Evolutionary conservation across 1,140 invertebrate genomes (phyloP), one percentile per base, ranked within the genome.

Genomic region (Ceratina australensis): DNA sequence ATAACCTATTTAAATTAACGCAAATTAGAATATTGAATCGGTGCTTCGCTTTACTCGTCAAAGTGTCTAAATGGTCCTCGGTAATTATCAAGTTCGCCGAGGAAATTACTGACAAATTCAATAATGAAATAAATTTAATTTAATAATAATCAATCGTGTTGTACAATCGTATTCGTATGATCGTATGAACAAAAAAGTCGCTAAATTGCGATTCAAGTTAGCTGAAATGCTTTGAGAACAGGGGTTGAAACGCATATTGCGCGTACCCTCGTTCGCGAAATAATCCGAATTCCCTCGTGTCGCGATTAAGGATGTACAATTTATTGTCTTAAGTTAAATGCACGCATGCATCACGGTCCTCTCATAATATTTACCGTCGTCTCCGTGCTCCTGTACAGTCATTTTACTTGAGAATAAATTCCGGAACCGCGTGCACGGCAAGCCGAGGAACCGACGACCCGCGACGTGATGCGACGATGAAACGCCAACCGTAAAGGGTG

Each of bases 321-420:
- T 75, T 67, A 75, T 75, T 67, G 52, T 67, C 67, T 67, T 63
- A 49, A 16, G 52, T 54, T 22, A 28, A 33, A 42, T 59, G 52
- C 33, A 75, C 64, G 63, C 52, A 59, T 67, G 22, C 72, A 47
- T 67, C 72, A 75, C 72, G 16, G 18, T 20, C 22, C 64, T 24
- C 47, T 75, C 72, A 67, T 75, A 75, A 75, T 26, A 75, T 64
- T 75, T 75, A 75, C 52, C 47, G 61, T 74, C 72, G n/a, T 22
- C 50, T 56, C 18, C 52, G 5, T 49, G 18, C 20, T 75, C 52
- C 28, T 28, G 22, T 67, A 49, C 52, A 66, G 72, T 67, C 50
- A 49, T 66, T 75, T 75, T 59, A 59, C 54, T 15, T 3, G 33
- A 13, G 52, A 66, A 82, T 82, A 80, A 82, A 82, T 82, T 82